Evolutionary conservation across 2,113 vertebrate species (phyloP), one percentile per base, ranked within the genome.

Genomic region (Gorsachius goisagi): DNA sequence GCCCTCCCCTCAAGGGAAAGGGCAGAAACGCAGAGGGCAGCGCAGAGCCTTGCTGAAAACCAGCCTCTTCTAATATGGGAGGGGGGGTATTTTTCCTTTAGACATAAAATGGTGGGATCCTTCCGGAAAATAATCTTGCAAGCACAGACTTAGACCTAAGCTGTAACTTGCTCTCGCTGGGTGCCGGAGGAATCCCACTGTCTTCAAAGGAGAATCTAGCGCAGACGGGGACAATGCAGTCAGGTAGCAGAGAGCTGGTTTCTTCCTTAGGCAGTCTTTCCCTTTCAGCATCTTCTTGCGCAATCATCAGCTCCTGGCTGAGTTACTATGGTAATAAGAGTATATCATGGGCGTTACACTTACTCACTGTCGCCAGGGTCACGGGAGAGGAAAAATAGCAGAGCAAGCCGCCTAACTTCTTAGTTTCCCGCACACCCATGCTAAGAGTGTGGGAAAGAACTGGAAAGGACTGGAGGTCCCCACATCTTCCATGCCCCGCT

Each of bases 241-340:
- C 56, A 45, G 89, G 71, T 59, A 90, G 82, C 83, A 74, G 44
- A 44, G 49, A 93, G 66, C 62, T 58, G 77, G 60, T 89, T 94
- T 94, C 62, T 93, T 91, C 71, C 81, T 82, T 30, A 79, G 71
- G 64, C 94, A 88, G 28, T 39, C 62, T 58, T 96, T 85, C 53
- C 88, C 63, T 94, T 92, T 76, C 90, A 80, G 92, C 71, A 60
- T 94, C 81, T 87, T 30, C 85, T 94, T 76, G 60, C 85, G 71
- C 89, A 88, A 20, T 63, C 84, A 52, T 23, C 85, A 91, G 71
- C 83, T 96, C 82, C 60, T 50, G 90, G 47, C 33, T 92, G 95
- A 96, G 93, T 97, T 96, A 92, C 97, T 93, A 94, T 94, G 93
- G 95, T 71, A 94, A 96, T 97, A 78, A 73, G 76, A 72, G 79